Conservation (phyloP, 2,113 vertebrate species). For the Myotis lucifugus region DNA sequence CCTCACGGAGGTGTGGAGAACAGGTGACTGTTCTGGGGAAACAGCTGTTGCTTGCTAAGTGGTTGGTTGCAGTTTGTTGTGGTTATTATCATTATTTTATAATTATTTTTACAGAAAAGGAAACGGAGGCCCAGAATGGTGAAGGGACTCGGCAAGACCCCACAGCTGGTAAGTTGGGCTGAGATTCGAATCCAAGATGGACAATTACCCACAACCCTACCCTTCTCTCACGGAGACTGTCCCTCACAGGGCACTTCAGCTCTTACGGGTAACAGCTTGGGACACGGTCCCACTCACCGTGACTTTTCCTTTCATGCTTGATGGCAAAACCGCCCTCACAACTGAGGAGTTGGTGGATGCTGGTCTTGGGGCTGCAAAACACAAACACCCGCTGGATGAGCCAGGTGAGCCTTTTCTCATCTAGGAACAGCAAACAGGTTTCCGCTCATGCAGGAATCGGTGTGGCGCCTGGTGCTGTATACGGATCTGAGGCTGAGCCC, state of each 20-base stretch:
- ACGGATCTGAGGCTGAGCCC: background rate
- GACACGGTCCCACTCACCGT: slow-evolving; percentile 55
- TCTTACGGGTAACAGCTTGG: background rate
- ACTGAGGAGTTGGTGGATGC: slow-evolving; percentile 4
- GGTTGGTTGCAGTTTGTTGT: background rate
- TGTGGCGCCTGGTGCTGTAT: background rate
- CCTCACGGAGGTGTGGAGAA: rapidly evolving
- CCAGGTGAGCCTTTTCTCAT: background rate
- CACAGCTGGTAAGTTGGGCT: background rate
- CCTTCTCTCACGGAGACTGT: background rate
- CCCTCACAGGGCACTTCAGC: background rate
- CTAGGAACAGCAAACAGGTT: background rate
- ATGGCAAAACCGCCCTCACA: background rate
- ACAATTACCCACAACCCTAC: background rate
- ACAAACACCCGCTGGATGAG: slow-evolving; percentile 3
- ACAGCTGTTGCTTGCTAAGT: background rate
- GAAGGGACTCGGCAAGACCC: background rate
- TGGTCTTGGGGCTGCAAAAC: slow-evolving; percentile 63
- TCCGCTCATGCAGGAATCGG: background rate
- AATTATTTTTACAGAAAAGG: background rate
- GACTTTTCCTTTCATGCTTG: slow-evolving; percentile 40
- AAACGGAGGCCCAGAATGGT: background rate
- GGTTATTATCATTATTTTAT: background rate
- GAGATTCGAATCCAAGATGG: background rate
- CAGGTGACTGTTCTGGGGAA: background rate